Evolutionary conservation across 2,888 invertebrate genomes (phyloP), one percentile per base, ranked within the genome.

Genomic region (Platerodrilus igneus): DNA sequence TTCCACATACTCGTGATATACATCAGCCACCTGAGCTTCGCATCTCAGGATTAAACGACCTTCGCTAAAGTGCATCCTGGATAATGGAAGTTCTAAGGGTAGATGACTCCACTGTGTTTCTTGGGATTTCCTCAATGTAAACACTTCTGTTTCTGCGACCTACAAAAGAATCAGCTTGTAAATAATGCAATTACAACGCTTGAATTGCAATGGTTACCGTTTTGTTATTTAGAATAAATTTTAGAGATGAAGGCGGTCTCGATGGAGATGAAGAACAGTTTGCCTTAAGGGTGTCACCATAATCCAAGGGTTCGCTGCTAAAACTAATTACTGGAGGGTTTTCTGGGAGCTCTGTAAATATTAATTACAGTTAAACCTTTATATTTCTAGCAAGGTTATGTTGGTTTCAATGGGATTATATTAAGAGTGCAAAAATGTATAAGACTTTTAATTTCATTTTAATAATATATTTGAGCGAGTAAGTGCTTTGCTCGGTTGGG

Each of bases 181-280:
- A n/a, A n/a, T n/a, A n/a, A n/a, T n/a, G n/a, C n/a, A n/a, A n/a
- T n/a, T n/a, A n/a, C n/a, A n/a, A n/a, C n/a, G n/a, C n/a, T n/a
- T n/a, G n/a, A n/a, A n/a, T n/a, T n/a, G n/a, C n/a, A n/a, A n/a
- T n/a, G n/a, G n/a, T 82, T 68, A 87, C 87, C 72, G 81, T 77
- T 57, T 79, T 76, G 61, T 86, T 84, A 66, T 89, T 88, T 50
- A 89, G 77, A 53, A 77, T 77, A 57, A 89, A 85, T 57, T 80
- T 83, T 46, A 89, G 75, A 51, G 79, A 78, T 19, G 83, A 81
- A 22, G 80, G 75, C 4, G 88, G 89, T 52, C 77, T 76, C 8
- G 86, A 83, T 3, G 84, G 82, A 3, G 81, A 76, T 3, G 85
- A 80, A 8, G 84, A 80, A 68, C 89, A 89, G 71, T 89, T 89